Percentiles rank a stretch among this genome's conserved stretches.
phyloP scores from a whole-genome alignment of 2,797 vertebrate species.

The Heteromormyrus szaboi region DNA sequence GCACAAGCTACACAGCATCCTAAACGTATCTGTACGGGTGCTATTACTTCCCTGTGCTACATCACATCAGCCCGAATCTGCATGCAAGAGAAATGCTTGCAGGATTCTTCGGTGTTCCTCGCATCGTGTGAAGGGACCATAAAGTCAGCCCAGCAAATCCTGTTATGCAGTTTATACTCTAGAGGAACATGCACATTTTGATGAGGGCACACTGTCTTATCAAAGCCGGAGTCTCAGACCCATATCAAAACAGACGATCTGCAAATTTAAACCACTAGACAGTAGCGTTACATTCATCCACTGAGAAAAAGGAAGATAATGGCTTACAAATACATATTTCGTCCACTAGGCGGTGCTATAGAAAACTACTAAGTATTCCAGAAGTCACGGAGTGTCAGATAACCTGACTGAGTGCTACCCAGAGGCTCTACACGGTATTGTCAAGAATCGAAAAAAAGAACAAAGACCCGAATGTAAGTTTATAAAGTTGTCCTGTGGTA shows the following conservation, averaged over 20 bases:
- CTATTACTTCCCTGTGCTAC: not conserved
- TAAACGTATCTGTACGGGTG: not conserved
- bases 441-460: constrained; percentile 6
- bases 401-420: constrained; percentile 50
- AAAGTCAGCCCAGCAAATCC: not conserved
- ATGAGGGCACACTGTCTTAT: constrained; percentile 24
- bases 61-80: not conserved
- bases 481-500: constrained; percentile 6
- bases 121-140: not conserved
- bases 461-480: not conserved
- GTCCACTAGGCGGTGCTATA: constrained; percentile 50
- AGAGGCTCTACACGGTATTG: constrained; percentile 38
- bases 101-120: not conserved
- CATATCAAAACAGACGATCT: not conserved
- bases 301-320: constrained; percentile 4
- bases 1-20: not conserved
- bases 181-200: not conserved
- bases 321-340: constrained; percentile 22
- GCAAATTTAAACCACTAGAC: not conserved
- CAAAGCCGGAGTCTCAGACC: not conserved
- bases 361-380: constrained; percentile 23
- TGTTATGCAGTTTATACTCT: not conserved
- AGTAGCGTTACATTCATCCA: not conserved
- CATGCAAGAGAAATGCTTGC: not conserved
- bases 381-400: not conserved